These are phyloP conservation scores for Sebastes vulpes DNA, from an alignment of 2,797 vertebrate species.

Conservation along the genomic window DNA sequence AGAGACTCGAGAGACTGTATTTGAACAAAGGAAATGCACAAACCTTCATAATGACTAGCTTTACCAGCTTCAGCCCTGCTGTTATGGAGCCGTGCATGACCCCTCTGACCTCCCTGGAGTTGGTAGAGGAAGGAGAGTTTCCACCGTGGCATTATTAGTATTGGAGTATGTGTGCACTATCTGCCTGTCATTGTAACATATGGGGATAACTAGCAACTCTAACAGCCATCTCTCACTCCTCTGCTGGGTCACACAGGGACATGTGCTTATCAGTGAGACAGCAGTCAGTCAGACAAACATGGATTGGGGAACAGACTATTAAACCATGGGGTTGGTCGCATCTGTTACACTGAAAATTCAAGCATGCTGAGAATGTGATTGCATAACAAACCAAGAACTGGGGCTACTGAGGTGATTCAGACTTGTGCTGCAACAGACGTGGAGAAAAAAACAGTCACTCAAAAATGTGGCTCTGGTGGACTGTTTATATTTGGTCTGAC, in stretches of 20 bases:
- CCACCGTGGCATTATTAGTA: background rate
- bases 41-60: background rate
- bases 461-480: background rate
- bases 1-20: background rate
- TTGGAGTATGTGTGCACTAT: background rate
- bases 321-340: slow-evolving; percentile 56
- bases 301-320: slow-evolving; percentile 50
- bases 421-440: slow-evolving; percentile 13
- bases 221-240: slow-evolving; percentile 27
- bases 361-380: slow-evolving; percentile 63
- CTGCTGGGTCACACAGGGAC: slow-evolving; percentile 59
- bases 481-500: slow-evolving; percentile 15
- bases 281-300: slow-evolving; percentile 71
- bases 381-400: slow-evolving; percentile 52
- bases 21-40: slow-evolving; percentile 7
- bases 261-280: slow-evolving; percentile 61
- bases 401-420: slow-evolving; percentile 38
- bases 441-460: slow-evolving; percentile 3
- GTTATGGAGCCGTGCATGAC: background rate
- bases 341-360: slow-evolving; percentile 61
- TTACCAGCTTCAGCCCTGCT: background rate
- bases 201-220: slow-evolving; percentile 20
- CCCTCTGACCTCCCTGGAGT: slow-evolving; percentile 8
- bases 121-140: background rate
- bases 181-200: slow-evolving; percentile 37